Conservation (phyloP, 2,888 invertebrate genomes). For the Pegoplata infirma region DNA sequence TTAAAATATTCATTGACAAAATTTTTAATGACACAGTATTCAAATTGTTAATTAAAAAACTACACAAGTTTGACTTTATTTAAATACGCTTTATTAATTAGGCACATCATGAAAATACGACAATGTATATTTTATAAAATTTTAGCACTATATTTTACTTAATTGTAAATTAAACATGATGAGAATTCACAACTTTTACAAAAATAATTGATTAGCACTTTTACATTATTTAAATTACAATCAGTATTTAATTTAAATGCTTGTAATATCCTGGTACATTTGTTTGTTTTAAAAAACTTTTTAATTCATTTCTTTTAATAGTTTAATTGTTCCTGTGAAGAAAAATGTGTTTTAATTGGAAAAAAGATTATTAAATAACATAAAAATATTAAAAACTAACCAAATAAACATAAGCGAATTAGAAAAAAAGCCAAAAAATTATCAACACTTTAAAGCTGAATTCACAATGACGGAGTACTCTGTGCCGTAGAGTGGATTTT, state of each 20-base stretch:
- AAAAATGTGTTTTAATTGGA: background rate
- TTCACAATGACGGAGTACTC: too few species aligned
- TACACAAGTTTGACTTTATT: background rate
- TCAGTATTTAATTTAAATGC: constrained; percentile 54
- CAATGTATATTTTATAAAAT: constrained; percentile 17
- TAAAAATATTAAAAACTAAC: background rate
- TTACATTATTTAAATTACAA: constrained; percentile 19
- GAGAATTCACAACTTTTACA: constrained; percentile 9
- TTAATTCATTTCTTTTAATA: constrained; percentile 6
- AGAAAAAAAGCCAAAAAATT: background rate
- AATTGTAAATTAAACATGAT: constrained; percentile 13
- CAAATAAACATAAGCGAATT: background rate
- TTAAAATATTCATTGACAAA: too few species aligned
- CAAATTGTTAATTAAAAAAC: constrained; percentile 30
- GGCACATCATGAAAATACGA: constrained; percentile 27
- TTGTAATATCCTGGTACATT: constrained; percentile 44
- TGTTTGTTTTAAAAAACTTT: background rate
- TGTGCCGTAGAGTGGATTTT: too few species aligned
- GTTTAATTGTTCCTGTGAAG: background rate
- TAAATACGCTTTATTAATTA: constrained; percentile 23
- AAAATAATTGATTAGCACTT: constrained; percentile 21
- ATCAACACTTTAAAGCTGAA: too few species aligned
- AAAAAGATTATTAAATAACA: background rate
- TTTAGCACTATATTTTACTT: constrained; percentile 32
- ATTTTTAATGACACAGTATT: background rate